Conservation (phyloP, 2,888 invertebrate genomes). For the Cephalotes varians region DNA sequence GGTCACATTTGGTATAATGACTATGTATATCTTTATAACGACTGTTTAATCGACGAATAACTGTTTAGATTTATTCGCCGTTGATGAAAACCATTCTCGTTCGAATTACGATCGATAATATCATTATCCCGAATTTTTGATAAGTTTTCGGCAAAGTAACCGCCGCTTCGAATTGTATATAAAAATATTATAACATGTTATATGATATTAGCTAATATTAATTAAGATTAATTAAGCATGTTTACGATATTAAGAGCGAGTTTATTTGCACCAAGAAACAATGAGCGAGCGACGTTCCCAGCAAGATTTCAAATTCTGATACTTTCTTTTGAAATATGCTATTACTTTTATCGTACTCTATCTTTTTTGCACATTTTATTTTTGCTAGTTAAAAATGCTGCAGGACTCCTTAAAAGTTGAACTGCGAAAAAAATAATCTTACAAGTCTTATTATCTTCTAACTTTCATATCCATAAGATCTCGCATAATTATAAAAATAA, state of each 20-base stretch:
- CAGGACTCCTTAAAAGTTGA: not conserved
- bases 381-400: not conserved
- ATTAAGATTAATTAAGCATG: not conserved
- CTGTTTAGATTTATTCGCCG: conserved; percentile 6
- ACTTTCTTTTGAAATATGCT: not conserved
- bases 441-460: not conserved
- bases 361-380: conserved; percentile 1
- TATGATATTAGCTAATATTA: too few species aligned
- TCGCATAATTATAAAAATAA: not conserved
- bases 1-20: too few species aligned
- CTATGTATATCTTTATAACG: not conserved
- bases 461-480: not conserved
- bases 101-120: not conserved
- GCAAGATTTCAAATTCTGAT: conserved; percentile 35
- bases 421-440: not conserved
- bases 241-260: not conserved
- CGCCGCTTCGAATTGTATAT: not conserved
- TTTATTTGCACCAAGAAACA: conserved; percentile 51
- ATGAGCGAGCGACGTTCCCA: conserved; percentile 47
- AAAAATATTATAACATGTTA: not conserved
- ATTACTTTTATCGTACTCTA: not conserved
- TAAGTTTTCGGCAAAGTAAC: not conserved
- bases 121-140: not conserved
- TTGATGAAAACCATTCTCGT: conserved; percentile 17
- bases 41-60: not conserved